Percentiles rank a stretch among this genome's conserved stretches.
phyloP scores from a whole-genome alignment of 2,797 vertebrate species.

The Anas georgica region DNA sequence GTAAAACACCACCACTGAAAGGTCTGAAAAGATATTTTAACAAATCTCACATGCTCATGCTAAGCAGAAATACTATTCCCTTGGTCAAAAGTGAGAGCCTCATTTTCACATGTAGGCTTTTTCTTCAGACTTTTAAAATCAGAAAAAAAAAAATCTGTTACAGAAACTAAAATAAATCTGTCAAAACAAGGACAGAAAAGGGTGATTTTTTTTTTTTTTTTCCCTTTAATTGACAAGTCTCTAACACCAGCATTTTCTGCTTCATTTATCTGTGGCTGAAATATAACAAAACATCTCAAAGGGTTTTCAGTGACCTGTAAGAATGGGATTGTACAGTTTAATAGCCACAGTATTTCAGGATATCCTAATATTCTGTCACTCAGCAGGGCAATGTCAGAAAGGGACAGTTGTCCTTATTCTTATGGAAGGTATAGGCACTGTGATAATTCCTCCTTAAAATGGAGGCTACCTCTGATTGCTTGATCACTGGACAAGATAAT shows the following conservation, averaged over 20 bases:
- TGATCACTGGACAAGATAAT: neutral
- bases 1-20: neutral
- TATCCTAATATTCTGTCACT: slow-evolving; percentile 8
- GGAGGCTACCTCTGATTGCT: neutral
- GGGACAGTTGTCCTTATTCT: neutral
- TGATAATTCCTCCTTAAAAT: slow-evolving; percentile 16
- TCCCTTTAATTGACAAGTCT: slow-evolving; percentile 35
- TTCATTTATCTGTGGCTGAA: slow-evolving; percentile 62
- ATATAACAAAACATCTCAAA: slow-evolving; percentile 42
- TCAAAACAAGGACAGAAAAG: slow-evolving; percentile 11
- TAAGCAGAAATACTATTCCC: slow-evolving; percentile 38
- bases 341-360: neutral
- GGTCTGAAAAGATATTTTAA: neutral
- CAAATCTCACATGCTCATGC: slow-evolving; percentile 15
- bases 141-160: neutral
- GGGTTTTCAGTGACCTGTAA: slow-evolving; percentile 37
- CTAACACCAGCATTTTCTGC: slow-evolving; percentile 31
- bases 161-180: slow-evolving; percentile 38
- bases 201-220: neutral
- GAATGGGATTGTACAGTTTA: slow-evolving; percentile 15
- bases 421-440: neutral
- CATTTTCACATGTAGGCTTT: slow-evolving; percentile 34
- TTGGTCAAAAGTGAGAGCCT: slow-evolving; percentile 36
- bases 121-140: slow-evolving; percentile 15
- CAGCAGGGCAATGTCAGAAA: slow-evolving; percentile 7